Evolutionary conservation across 2,888 invertebrate genomes (phyloP).

Genomic region (Cantharis flavilabris): DNA sequence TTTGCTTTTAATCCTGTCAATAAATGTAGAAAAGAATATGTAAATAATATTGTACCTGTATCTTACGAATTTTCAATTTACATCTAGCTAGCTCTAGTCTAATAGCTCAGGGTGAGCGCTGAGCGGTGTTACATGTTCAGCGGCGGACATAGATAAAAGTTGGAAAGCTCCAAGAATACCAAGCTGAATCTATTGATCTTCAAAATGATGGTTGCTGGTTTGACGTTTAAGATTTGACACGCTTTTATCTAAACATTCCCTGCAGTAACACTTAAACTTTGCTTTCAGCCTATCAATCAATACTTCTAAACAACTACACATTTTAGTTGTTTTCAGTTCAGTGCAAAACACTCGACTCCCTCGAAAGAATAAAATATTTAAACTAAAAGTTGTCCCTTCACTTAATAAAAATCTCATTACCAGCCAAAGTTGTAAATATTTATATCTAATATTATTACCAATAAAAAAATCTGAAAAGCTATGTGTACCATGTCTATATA

Average conservation of each 20-base stretch:
- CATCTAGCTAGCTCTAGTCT: no score
- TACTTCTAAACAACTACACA: not conserved
- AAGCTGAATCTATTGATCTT: not conserved
- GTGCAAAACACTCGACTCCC: not conserved
- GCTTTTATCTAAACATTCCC: not conserved
- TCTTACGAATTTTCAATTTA: no score
- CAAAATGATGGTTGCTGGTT: not conserved
- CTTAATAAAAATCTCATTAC: slow-evolving; percentile 1
- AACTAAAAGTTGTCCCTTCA: not conserved
- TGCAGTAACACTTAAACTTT: not conserved
- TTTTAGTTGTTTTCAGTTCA: not conserved
- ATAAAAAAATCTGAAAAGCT: slow-evolving; percentile 46
- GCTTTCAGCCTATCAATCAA: not conserved
- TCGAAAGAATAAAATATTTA: not conserved
- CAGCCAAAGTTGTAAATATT: not conserved
- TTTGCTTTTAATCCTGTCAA: no score
- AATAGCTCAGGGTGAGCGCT: no score
- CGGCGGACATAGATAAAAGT: no score
- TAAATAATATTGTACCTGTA: no score
- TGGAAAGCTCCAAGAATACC: not conserved
- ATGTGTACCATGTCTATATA: slow-evolving; percentile 49
- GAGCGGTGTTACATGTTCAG: no score
- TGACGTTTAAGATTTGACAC: not conserved
- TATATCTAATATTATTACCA: slow-evolving; percentile 2
- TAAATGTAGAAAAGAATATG: no score